These are phyloP conservation scores for Macaca nemestrina DNA, from an alignment of 2,113 vertebrate species.

Conservation along the genomic window DNA sequence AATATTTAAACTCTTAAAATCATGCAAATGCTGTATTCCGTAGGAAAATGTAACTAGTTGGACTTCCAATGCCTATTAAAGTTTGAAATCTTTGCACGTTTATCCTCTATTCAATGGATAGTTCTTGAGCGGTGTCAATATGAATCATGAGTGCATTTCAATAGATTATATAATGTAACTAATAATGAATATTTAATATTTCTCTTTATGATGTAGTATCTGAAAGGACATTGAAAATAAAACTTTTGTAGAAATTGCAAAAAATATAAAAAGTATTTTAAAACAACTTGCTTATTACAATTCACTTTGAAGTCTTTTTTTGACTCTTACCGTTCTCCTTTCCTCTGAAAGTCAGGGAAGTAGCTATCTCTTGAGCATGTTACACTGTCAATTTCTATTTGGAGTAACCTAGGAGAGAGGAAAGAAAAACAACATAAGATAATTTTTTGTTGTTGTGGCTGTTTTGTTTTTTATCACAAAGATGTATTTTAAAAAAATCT, in stretches of 20 bases:
- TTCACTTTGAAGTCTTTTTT: slow-evolving; percentile 52
- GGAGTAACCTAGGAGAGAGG: slow-evolving; percentile 34
- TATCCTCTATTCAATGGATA: no score
- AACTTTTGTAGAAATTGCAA: neutral
- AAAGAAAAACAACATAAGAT: neutral
- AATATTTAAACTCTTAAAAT: neutral
- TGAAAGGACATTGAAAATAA: neutral
- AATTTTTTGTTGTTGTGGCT: slow-evolving; percentile 48
- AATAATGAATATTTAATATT: neutral
- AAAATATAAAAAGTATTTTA: neutral
- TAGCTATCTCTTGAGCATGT: neutral
- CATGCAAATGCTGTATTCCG: neutral
- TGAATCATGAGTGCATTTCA: neutral
- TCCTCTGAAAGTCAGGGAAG: slow-evolving; percentile 18
- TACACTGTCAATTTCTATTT: neutral
- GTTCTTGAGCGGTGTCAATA: neutral
- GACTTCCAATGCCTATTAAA: accelerated
- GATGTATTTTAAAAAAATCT: neutral
- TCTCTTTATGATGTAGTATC: neutral
- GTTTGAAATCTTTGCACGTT: neutral
- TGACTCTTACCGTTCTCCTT: slow-evolving; percentile 21
- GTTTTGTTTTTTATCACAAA: neutral
- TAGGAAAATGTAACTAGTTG: neutral
- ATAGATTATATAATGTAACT: neutral
- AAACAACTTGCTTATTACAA: slow-evolving; percentile 31